These are phyloP conservation scores for Microplitis mediator DNA, from an alignment of 1,140 invertebrate genomes.

Conservation along the genomic window DNA sequence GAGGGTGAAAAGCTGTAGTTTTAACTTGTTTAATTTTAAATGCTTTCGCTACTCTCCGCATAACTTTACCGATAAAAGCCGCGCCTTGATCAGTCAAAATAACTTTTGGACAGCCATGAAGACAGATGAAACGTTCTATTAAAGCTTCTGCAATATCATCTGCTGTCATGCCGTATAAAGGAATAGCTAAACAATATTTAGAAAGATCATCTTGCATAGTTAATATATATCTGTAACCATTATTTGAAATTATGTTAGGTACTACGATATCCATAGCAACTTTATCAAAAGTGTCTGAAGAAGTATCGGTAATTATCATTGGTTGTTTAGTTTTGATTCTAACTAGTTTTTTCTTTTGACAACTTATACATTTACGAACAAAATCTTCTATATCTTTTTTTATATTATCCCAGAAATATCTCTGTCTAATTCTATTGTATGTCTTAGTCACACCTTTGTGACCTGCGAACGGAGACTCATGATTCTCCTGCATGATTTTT, in stretches of 20 bases:
- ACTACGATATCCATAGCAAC: conserved; percentile 28
- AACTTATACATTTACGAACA: conserved; percentile 24
- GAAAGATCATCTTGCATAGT: conserved; percentile 43
- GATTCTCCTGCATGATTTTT: neutral
- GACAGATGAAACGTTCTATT: conserved; percentile 32
- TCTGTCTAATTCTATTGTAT: neutral
- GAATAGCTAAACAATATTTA: conserved; percentile 37
- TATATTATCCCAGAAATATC: neutral
- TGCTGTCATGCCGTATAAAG: conserved; percentile 33
- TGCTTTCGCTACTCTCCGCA: conserved; percentile 36
- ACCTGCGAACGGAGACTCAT: neutral
- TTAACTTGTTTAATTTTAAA: conserved; percentile 35
- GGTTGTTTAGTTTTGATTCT: conserved; percentile 6
- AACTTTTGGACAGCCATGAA: conserved; percentile 36
- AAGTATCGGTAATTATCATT: conserved; percentile 30
- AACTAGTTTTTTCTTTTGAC: conserved; percentile 29
- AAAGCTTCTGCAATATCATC: conserved; percentile 34
- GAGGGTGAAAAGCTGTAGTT: conserved; percentile 36
- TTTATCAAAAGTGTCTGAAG: conserved; percentile 26
- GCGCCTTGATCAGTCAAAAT: conserved; percentile 44
- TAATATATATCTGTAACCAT: conserved; percentile 26
- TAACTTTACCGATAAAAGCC: conserved; percentile 34
- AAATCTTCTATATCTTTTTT: neutral
- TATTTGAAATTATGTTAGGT: conserved; percentile 15
- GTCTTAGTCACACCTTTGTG: conserved; percentile 9